phyloP scores from a whole-genome alignment of 1,140 invertebrate species.

The Drosophila dunni region DNA sequence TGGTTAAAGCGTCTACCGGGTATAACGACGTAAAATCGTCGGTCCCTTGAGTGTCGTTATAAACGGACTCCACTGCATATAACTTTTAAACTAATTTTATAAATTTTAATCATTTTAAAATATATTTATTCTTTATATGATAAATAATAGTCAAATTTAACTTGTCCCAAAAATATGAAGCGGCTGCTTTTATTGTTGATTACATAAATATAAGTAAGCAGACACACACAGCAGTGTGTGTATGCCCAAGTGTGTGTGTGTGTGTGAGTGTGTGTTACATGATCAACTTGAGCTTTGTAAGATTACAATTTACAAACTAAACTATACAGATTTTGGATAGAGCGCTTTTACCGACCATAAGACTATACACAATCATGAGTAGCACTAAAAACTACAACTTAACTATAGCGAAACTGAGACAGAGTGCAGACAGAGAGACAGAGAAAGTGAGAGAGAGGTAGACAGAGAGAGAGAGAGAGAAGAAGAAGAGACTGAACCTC shows the following conservation, averaged over 20 bases:
- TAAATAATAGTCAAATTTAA: not conserved
- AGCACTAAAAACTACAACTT: slow-evolving; percentile 52
- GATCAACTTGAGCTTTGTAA: slow-evolving; percentile 24
- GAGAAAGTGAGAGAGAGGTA: not conserved
- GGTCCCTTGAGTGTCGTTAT: no score
- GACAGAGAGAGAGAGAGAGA: not conserved
- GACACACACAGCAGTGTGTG: slow-evolving; percentile 29
- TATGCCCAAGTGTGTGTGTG: not conserved
- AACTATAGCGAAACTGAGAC: slow-evolving; percentile 48
- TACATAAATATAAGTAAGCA: slow-evolving; percentile 50
- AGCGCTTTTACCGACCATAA: slow-evolving; percentile 38
- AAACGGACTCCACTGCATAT: no score
- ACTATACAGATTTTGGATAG: slow-evolving; percentile 50
- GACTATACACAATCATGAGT: slow-evolving; percentile 34
- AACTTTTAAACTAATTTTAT: no score
- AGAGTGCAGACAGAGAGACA: slow-evolving; percentile 4
- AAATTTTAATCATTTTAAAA: no score
- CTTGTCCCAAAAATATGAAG: slow-evolving; percentile 72
- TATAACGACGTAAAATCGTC: no score
- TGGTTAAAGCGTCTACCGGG: no score
- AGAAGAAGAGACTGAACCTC: slow-evolving; percentile 2
- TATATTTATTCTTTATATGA: not conserved
- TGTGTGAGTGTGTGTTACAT: slow-evolving; percentile 23
- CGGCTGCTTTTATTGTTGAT: slow-evolving; percentile 65
- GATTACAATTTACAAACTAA: slow-evolving; percentile 29